phyloP scores from a whole-genome alignment of 2,888 invertebrate species.

The Troides aeacus region DNA sequence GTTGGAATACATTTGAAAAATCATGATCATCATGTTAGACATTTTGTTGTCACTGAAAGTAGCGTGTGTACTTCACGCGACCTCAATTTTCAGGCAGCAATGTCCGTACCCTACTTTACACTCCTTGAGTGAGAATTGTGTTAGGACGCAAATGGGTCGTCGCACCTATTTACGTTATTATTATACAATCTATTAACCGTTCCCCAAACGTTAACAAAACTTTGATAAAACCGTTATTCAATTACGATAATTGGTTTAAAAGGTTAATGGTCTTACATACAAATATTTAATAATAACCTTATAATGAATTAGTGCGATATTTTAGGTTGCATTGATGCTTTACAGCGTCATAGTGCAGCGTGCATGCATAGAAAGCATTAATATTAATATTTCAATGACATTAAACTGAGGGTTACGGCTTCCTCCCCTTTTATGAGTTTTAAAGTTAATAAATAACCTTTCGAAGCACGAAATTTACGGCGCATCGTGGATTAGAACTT shows the following conservation, averaged over 20 bases:
- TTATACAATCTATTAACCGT: constrained; percentile 1
- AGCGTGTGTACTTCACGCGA: not conserved
- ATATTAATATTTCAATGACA: constrained; percentile 37
- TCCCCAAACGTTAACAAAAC: not conserved
- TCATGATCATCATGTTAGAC: not conserved
- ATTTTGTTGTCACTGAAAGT: not conserved
- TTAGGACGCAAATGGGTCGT: constrained; percentile 3
- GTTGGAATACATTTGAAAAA: no score
- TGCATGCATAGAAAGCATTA: constrained; percentile 37
- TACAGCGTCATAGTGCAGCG: constrained; percentile 23
- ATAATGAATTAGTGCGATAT: constrained; percentile 3
- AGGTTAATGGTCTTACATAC: constrained; percentile 9
- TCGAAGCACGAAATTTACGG: constrained; percentile 11
- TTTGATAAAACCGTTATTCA: not conserved
- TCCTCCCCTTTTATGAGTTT: constrained; percentile 14
- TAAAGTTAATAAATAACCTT: constrained; percentile 21
- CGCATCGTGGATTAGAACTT: constrained; percentile 15
- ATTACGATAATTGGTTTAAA: constrained; percentile 9
- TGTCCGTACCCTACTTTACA: constrained; percentile 8
- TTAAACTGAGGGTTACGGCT: constrained; percentile 28
- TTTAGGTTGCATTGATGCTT: constrained; percentile 18
- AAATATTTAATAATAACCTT: constrained; percentile 2
- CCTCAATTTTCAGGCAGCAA: not conserved
- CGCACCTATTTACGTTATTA: constrained; percentile 6
- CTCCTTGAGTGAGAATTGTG: constrained; percentile 1